A percentile compares a stretch with the other conserved stretches of the same genome.
Evolutionary conservation across 1,140 invertebrate genomes (phyloP).

Genomic region (Drosophila suzukii): DNA sequence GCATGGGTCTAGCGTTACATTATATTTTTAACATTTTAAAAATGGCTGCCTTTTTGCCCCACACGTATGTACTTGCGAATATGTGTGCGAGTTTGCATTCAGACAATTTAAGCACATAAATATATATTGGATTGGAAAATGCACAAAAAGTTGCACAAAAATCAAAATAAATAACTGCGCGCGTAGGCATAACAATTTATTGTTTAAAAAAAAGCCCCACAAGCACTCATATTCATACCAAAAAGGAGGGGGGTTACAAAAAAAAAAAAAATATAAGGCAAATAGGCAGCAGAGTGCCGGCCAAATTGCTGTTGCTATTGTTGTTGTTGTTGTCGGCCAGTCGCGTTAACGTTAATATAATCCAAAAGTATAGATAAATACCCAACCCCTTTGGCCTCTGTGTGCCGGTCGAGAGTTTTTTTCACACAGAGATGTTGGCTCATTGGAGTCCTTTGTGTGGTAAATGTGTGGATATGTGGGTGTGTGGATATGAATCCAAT

Average conservation of each 20-base stretch:
- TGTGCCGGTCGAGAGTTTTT: neutral
- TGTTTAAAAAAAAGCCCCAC: slow-evolving; percentile 43
- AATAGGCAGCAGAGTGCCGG: slow-evolving; percentile 3
- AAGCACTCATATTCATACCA: neutral
- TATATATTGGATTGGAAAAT: slow-evolving; percentile 68
- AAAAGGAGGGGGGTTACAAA: neutral
- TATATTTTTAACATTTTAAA: slow-evolving; percentile 77
- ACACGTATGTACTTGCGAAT: slow-evolving; percentile 3
- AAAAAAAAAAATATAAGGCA: slow-evolving; percentile 7
- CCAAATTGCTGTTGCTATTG: neutral
- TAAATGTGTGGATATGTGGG: too few species aligned
- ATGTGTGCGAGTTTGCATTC: slow-evolving; percentile 25
- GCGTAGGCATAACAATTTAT: slow-evolving; percentile 76
- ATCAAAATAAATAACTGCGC: slow-evolving; percentile 62
- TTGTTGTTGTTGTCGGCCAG: slow-evolving; percentile 1
- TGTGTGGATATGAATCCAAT: neutral
- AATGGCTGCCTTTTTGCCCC: slow-evolving; percentile 47
- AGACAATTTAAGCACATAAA: slow-evolving; percentile 48
- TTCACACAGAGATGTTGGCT: neutral
- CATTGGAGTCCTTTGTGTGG: slow-evolving; percentile 7
- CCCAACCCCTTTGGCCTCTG: neutral
- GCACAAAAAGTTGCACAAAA: slow-evolving; percentile 66
- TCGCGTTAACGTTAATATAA: slow-evolving; percentile 51
- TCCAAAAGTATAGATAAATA: slow-evolving; percentile 60
- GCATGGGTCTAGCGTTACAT: slow-evolving; percentile 53